Base-by-base conservation (phyloP, 2,888 invertebrate genomes). In the Synanthedon formicaeformis region DNA sequence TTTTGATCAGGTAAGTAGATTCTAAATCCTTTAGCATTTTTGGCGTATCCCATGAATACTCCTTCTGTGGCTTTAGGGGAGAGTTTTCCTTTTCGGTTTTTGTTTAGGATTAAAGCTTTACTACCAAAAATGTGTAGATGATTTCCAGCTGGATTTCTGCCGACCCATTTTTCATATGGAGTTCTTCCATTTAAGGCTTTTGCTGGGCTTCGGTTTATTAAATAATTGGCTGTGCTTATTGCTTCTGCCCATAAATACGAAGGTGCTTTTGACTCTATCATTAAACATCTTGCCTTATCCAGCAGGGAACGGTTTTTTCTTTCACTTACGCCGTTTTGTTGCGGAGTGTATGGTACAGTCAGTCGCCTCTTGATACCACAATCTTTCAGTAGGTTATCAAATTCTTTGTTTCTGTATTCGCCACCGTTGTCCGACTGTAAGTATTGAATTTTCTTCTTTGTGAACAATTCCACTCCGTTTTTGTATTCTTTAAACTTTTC, bases 91-190 rank as follows among this genome's bases (percentile, higher is more conserved):
- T 50, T 48, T 41, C 18, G 50, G 23, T 45, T 51, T 51, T 57
- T 16, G 6, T 51, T 53, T 23, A 55, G 23, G 40, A 53, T 27
- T 16, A 53, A 57, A 2, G 51, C 51, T 50, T 56, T 54, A 14
- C 34, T 41, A 40, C 56, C 56, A 52, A 58, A 58, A 14, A 54
- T 13, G 5, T 57, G 13, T 5, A 58, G 34, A 14, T 58, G 53
- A 12, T 51, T 51, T 34, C 48, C 40, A 16, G 34, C 50, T 40
- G 56, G 56, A 13, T 23, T 16, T 16, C 16, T 16, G 16, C 16
- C 16, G 16, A 16, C 16, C 16, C 16, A 16, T 16, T 16, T 16
- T 16, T 16, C 16, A 16, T 16, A 16, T 16, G 16, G 16, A 16
- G 16, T 16, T 16, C 16, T 16, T 16, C 16, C 16, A 16, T 16